phyloP scores from a whole-genome alignment of 1,140 invertebrate genomes.

The Zaprionus inermis region DNA sequence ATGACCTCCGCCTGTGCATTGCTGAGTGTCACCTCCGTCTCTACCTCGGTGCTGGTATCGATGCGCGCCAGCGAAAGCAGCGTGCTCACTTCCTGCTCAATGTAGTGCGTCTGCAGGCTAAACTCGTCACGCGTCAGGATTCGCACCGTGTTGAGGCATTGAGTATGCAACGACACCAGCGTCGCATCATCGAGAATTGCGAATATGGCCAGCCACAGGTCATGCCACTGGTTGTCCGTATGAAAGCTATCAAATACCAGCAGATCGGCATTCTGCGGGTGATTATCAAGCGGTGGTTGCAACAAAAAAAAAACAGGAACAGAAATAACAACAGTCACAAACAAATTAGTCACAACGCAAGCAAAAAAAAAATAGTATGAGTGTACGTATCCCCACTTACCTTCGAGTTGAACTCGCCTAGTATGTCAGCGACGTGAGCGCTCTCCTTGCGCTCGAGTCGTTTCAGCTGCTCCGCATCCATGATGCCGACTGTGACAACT shows the following conservation, averaged over 20 bases:
- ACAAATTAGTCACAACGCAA: constrained; percentile 19
- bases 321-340: background rate
- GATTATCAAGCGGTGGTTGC: background rate
- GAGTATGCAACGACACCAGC: constrained; percentile 79
- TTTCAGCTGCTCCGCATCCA: constrained; percentile 74
- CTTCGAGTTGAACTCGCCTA: constrained; percentile 74
- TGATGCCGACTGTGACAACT: constrained; percentile 44
- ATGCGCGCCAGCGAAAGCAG: constrained; percentile 87
- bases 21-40: constrained; percentile 27
- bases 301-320: background rate
- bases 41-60: constrained; percentile 27
- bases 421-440: constrained; percentile 58
- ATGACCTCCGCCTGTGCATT: constrained; percentile 58
- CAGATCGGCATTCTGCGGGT: constrained; percentile 84
- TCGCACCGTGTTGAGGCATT: constrained; percentile 85
- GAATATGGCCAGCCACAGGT: constrained; percentile 86
- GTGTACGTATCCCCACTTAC: constrained; percentile 35
- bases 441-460: constrained; percentile 63
- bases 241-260: constrained; percentile 85
- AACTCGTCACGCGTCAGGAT: constrained; percentile 91
- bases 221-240: constrained; percentile 84
- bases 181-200: constrained; percentile 84
- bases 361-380: background rate
- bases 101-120: constrained; percentile 89
- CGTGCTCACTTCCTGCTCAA: constrained; percentile 87